Evolutionary conservation across 2,797 vertebrate species (phyloP), one percentile per base, ranked within the genome.

Genomic region (Rhabdophis nuchalis): DNA sequence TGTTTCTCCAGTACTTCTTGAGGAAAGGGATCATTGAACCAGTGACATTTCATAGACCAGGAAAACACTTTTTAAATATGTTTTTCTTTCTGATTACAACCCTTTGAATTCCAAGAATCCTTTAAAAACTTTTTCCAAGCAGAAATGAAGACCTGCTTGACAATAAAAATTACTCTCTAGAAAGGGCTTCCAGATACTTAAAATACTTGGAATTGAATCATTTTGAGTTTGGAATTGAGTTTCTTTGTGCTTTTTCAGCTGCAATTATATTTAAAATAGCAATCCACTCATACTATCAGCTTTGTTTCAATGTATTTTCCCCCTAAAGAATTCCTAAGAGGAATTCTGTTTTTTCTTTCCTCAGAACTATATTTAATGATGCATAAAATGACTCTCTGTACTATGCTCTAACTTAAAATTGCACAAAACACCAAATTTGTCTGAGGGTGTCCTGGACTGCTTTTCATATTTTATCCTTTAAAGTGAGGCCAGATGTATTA

Each of bases 261-360:
- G 86, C 41, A 86, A 50, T 89, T 92, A 86, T 91, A 93, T 82
- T 93, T 27, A 93, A 87, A 56, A 89, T 72, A 93, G 85, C 82
- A 94, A 89, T 85, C 12, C 11, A 93, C 88, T 93, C 41, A 25
- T 86, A 91, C 90, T 92, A 58, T 86, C 72, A 89, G 58, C 64
- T 91, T 93, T 90, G 93, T 91, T 25, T 92, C 16, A 85, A 88
- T 91, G 86, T 77, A 87, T 93, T 90, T 95, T 91, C 93, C 91
- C 92, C 89, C 46, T 29, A 94, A 94, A 96, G 46, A 89, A 90
- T 96, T 94, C 89, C 90, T 90, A 91, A 91, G 50, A 95, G 92
- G 85, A 95, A 91, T 89, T 88, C 91, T 86, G 92, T 64, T 93
- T 94, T 88, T 88, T 91, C 88, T 90, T 86, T 64, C 57, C 90